Percentiles rank a stretch among this genome's conserved stretches.
phyloP scores from a whole-genome alignment of 2,797 vertebrate species.

The Lacerta agilis region DNA sequence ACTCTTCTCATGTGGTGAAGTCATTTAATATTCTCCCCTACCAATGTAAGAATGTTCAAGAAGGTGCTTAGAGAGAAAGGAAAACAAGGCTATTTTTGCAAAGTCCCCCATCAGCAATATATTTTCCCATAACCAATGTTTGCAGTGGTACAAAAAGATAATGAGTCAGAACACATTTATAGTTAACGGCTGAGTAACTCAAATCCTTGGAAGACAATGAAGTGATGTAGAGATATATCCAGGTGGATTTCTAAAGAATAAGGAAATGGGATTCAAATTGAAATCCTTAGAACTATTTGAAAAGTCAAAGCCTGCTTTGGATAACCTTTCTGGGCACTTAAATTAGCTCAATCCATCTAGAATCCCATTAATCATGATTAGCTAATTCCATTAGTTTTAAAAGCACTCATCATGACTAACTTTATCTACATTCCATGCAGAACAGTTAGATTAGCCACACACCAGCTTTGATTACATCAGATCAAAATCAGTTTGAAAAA shows the following conservation, averaged over 20 bases:
- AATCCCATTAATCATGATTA: background rate
- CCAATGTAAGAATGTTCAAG: background rate
- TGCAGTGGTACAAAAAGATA: too few species aligned
- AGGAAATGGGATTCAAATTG: too few species aligned
- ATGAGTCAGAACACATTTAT: too few species aligned
- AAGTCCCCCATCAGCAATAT: background rate
- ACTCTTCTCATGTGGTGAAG: too few species aligned
- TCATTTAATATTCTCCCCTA: background rate
- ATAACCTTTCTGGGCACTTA: too few species aligned
- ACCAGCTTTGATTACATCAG: background rate
- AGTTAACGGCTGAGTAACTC: too few species aligned
- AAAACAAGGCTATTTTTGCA: background rate
- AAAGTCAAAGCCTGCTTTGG: too few species aligned
- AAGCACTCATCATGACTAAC: background rate
- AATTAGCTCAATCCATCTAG: background rate
- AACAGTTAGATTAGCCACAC: background rate
- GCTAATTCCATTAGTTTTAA: background rate
- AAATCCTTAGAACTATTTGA: too few species aligned
- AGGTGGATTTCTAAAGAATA: too few species aligned
- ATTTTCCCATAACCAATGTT: background rate
- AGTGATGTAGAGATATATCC: too few species aligned
- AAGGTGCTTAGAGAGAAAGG: background rate
- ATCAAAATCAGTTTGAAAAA: background rate
- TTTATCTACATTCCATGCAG: background rate
- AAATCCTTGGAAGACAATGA: too few species aligned